Conservation (phyloP, 2,113 vertebrate genomes). For the Ctenodactylus gundi region DNA sequence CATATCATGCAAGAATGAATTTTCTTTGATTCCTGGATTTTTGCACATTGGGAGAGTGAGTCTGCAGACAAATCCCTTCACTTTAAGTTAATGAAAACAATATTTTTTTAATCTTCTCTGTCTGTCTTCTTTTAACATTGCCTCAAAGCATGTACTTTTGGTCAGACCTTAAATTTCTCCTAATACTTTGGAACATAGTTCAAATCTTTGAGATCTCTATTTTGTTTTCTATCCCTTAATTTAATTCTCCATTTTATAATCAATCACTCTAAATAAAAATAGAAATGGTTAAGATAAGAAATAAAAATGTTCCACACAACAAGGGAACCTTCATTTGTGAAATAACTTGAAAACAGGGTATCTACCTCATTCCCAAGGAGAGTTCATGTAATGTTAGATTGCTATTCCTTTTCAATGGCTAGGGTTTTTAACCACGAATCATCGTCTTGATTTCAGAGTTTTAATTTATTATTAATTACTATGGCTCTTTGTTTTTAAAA, state of each 20-base stretch:
- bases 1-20: rapidly evolving
- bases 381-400: background rate
- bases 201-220: background rate
- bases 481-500: background rate
- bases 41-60: background rate
- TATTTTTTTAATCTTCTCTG: background rate
- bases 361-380: background rate
- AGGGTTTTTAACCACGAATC: background rate
- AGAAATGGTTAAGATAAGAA: background rate
- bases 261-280: background rate
- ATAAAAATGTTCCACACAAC: background rate
- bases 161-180: background rate
- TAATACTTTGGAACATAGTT: background rate
- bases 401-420: background rate
- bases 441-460: background rate
- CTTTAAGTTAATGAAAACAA: background rate
- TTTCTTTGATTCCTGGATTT: background rate
- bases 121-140: background rate
- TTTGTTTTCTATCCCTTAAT: background rate
- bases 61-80: background rate
- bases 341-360: background rate
- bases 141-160: background rate
- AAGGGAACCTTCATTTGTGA: background rate
- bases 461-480: background rate
- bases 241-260: background rate